Conservation (phyloP, 1,140 invertebrate genomes). For the Musca vetustissima region DNA sequence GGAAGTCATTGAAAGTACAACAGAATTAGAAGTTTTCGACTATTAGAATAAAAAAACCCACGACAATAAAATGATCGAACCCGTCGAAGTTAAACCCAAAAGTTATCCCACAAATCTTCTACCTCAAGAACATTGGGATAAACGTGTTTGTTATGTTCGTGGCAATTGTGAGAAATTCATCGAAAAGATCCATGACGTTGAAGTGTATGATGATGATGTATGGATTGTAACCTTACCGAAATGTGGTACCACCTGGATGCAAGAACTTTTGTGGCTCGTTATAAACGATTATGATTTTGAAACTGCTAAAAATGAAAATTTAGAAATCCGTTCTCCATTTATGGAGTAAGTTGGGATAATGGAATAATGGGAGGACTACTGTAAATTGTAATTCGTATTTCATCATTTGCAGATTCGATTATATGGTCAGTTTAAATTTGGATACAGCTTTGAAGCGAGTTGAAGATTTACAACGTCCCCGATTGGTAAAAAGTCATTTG, state of each 20-base stretch:
- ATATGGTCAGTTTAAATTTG: not conserved
- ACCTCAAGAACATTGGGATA: slow-evolving; percentile 15
- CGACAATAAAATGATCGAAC: no score
- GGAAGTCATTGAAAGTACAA: no score
- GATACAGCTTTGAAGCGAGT: not conserved
- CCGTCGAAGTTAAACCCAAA: not conserved
- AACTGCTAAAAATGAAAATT: slow-evolving; percentile 57
- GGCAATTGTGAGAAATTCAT: not conserved
- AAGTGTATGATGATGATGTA: slow-evolving; percentile 56
- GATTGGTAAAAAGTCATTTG: slow-evolving; percentile 68
- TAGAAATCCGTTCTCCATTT: slow-evolving; percentile 60
- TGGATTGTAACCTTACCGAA: slow-evolving; percentile 58
- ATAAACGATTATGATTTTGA: slow-evolving; percentile 60
- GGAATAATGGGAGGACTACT: not conserved
- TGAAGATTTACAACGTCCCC: slow-evolving; percentile 45
- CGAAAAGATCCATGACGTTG: slow-evolving; percentile 25
- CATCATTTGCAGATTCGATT: slow-evolving; percentile 20
- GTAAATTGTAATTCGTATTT: not conserved
- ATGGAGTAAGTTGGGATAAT: slow-evolving; percentile 49
- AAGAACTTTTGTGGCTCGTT: slow-evolving; percentile 67
- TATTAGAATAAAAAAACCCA: no score
- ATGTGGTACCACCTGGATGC: slow-evolving; percentile 65
- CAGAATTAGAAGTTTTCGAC: no score
- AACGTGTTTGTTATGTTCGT: not conserved
- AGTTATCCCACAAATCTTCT: slow-evolving; percentile 25